A percentile compares a stretch with the other conserved stretches of the same genome.
Conservation (phyloP, 2,113 vertebrate genomes). For the Carollia perspicillata region DNA sequence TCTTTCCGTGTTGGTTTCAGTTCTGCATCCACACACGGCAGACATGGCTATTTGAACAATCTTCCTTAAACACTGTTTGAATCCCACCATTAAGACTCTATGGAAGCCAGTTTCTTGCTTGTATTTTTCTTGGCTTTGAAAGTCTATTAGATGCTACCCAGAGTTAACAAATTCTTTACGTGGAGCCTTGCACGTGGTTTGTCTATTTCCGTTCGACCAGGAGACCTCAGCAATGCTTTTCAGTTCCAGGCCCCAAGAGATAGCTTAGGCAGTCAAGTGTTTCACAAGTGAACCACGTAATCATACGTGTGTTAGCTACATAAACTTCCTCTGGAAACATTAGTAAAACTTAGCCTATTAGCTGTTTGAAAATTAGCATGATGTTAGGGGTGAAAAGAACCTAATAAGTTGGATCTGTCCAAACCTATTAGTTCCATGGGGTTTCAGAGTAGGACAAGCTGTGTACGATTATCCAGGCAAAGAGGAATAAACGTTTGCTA, state of each 20-base stretch:
- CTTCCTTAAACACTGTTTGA: neutral
- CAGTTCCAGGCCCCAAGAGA: neutral
- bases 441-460: neutral
- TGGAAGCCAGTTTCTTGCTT: conserved; percentile 20
- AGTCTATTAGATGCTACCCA: neutral
- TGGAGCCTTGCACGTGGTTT: neutral
- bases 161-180: neutral
- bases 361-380: neutral
- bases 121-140: conserved; percentile 5
- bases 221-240: neutral
- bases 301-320: neutral
- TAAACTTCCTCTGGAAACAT: conserved; percentile 4
- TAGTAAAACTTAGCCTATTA: neutral
- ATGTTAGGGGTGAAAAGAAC: neutral
- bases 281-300: neutral
- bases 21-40: neutral
- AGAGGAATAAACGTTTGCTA: neutral
- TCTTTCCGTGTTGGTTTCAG: conserved; percentile 2
- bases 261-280: neutral
- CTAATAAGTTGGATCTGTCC: neutral
- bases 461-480: neutral
- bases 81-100: neutral
- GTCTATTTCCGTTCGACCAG: neutral
- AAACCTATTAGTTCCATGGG: neutral
- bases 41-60: neutral